Base-by-base conservation (phyloP, 2,797 vertebrate species). In the Myotis vivesi region DNA sequence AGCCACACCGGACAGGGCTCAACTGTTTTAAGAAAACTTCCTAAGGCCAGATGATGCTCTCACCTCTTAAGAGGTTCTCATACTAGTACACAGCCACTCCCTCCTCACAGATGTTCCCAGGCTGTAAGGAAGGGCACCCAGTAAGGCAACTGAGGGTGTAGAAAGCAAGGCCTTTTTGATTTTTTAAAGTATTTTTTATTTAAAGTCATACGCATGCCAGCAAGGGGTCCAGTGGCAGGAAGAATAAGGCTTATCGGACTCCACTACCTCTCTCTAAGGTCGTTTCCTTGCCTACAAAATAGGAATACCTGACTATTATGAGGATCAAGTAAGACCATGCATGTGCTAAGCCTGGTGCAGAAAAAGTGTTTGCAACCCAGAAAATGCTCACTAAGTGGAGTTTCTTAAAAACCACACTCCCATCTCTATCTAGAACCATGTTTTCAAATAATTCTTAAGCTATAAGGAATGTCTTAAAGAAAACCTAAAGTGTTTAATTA, bases 401-500 rank as follows among this genome's bases (percentile, higher is more conserved):
- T 68, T 68, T 30, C 57, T 62, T 68, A 53, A 69, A 77, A 71
- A 41, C 28, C 25, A 51, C 44, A 64, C 2, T 8, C 30, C n/a
- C 11, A 44, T 19, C 44, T 77, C 55, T 49, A 84, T 41, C n/a
- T 69, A 71, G 5, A 77, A 59, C 9, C 51, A 87, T 75, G 57
- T 38, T 94, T 71, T 55, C 57, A 59, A 71, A 51, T 55, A 79
- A 66, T 69, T 53, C 38, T 85, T 69, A 53, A 75, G 55, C 68
- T 62, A 69, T 62, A 97, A 89, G 23, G 59, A 75, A 91, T 36
- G 46, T 76, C 22, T 89, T 89, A 71, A 88, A 79, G 49, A 59
- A 88, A 64, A 80, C 25, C 36, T 89, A 86, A 86, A 85, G 68
- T 83, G 30, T 30, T 68, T 68, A 68, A 64, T 38, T 71, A 86